Evolutionary conservation across 2,113 vertebrate genomes (phyloP).

Genomic region (Poecile atricapillus): DNA sequence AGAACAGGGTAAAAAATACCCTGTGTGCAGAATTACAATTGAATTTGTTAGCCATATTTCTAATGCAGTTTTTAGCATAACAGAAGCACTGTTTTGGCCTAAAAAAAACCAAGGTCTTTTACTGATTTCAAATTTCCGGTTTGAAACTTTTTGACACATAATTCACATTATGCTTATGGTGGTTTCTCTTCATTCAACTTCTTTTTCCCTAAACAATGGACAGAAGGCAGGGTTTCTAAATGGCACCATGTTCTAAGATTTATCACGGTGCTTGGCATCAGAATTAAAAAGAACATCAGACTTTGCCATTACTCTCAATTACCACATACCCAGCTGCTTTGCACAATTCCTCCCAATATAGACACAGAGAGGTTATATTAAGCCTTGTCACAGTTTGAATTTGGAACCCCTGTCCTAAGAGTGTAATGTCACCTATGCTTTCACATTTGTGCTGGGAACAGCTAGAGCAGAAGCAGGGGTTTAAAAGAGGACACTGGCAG

Average conservation of each 20-base stretch:
- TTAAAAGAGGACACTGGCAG: constrained; percentile 33
- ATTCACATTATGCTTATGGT: background rate
- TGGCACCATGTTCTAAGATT: background rate
- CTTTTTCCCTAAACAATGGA: background rate
- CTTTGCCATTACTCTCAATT: background rate
- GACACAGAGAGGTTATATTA: background rate
- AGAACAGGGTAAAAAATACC: background rate
- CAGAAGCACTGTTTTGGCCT: background rate
- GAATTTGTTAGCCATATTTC: background rate
- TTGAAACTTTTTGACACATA: background rate
- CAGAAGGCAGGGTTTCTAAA: constrained; percentile 9
- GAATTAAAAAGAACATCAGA: background rate
- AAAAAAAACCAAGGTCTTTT: background rate
- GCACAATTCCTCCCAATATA: background rate
- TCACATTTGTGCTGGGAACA: constrained; percentile 20
- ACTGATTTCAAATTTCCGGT: background rate
- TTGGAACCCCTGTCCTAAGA: background rate
- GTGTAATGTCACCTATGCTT: background rate
- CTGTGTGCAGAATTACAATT: background rate
- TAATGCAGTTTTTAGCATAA: background rate
- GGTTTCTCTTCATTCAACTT: background rate
- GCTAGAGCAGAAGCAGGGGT: background rate
- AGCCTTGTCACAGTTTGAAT: background rate
- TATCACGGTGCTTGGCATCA: background rate
- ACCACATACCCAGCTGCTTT: background rate